These are phyloP conservation scores for Heliconius ismenius DNA, from an alignment of 2,888 invertebrate species.

Conservation along the genomic window DNA sequence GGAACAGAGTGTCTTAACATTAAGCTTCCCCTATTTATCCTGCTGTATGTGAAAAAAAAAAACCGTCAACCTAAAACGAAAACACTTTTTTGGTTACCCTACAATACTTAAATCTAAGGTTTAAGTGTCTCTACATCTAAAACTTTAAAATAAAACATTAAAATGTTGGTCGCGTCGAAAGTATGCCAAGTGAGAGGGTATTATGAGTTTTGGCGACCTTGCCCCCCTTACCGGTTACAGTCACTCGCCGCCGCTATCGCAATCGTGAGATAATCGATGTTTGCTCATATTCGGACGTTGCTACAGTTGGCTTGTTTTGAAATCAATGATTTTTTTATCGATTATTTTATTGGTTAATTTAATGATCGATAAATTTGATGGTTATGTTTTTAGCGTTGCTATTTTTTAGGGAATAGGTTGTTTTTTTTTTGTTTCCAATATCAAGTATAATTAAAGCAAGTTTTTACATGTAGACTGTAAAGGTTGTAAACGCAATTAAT, in stretches of 20 bases:
- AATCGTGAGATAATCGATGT: slow-evolving; percentile 25
- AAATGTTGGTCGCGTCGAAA: slow-evolving; percentile 55
- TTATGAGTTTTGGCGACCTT: slow-evolving; percentile 58
- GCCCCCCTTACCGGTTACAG: slow-evolving; percentile 54
- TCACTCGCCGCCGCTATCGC: slow-evolving; percentile 2
- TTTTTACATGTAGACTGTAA: no score
- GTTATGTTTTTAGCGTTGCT: no score
- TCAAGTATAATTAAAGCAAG: no score
- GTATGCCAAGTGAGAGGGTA: slow-evolving; percentile 67
- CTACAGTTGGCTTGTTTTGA: not conserved
- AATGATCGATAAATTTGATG: not conserved
- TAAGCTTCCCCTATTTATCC: no score
- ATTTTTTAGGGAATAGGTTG: no score
- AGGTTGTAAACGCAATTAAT: no score
- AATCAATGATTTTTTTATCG: slow-evolving; percentile 4
- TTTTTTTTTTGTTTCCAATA: no score
- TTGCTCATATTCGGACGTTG: slow-evolving; percentile 2
- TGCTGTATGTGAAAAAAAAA: no score
- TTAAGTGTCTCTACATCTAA: not conserved
- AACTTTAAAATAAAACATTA: slow-evolving; percentile 52
- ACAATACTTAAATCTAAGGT: not conserved
- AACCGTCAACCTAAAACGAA: no score
- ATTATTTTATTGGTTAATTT: slow-evolving; percentile 7
- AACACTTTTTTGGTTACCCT: not conserved
- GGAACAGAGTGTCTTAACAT: no score